A percentile compares a stretch with the other conserved stretches of the same genome.
Evolutionary conservation across 2,113 vertebrate genomes (phyloP).

Genomic region (Cercocebus atys): DNA sequence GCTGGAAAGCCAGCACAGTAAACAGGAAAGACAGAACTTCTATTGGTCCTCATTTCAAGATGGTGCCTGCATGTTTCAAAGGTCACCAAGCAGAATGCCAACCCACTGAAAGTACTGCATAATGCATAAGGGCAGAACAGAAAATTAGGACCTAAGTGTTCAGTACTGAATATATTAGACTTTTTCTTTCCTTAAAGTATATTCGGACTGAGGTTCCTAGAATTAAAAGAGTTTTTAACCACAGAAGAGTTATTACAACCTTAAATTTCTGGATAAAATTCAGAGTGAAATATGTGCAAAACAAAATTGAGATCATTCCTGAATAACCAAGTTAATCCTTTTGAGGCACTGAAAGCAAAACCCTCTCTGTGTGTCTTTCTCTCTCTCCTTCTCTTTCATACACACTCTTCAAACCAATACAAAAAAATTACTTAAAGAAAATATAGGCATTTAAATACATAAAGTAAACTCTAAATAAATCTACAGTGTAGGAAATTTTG

Average conservation of each 20-base stretch:
- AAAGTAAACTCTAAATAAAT: background rate
- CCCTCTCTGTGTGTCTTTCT: background rate
- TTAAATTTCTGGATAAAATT: constrained; percentile 56
- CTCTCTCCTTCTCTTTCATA: background rate
- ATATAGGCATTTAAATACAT: background rate
- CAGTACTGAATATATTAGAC: background rate
- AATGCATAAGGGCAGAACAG: background rate
- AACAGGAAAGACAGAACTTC: constrained; percentile 36
- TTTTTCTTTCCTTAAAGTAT: background rate
- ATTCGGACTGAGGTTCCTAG: background rate
- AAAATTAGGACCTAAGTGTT: background rate
- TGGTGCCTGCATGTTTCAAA: background rate
- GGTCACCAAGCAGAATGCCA: background rate
- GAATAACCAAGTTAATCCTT: constrained; percentile 65
- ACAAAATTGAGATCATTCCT: constrained; percentile 79
- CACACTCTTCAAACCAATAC: background rate
- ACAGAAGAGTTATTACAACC: constrained; percentile 45
- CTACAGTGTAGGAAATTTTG: background rate
- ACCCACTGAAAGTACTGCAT: background rate
- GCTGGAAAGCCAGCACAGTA: constrained; percentile 19
- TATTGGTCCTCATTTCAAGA: background rate
- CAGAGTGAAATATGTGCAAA: constrained; percentile 70
- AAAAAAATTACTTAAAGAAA: constrained; percentile 5
- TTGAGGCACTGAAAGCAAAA: constrained; percentile 39
- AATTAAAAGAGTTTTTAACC: constrained; percentile 30